Evolutionary conservation across 2,888 invertebrate genomes (phyloP).

Genomic region (Drosophila kambysellisi): DNA sequence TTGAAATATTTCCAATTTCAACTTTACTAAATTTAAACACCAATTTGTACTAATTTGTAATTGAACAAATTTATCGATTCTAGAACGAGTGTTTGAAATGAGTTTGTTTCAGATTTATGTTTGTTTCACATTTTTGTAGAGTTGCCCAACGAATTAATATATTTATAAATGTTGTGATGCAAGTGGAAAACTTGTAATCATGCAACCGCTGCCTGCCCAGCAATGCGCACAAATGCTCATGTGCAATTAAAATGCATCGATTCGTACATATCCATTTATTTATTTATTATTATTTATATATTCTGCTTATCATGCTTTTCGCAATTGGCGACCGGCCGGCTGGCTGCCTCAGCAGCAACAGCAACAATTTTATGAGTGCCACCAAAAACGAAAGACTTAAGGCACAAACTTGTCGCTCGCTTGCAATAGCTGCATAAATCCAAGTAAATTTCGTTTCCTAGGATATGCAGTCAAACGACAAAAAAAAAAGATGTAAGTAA

Average conservation of each 20-base stretch:
- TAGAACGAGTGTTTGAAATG: not conserved
- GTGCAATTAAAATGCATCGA: slow-evolving; percentile 33
- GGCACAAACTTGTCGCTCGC: slow-evolving; percentile 62
- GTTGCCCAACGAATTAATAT: not conserved
- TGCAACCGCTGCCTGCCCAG: not conserved
- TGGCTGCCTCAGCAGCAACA: not conserved
- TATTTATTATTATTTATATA: slow-evolving; percentile 25
- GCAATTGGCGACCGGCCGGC: slow-evolving; percentile 47
- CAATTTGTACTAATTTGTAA: not conserved
- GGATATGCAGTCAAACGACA: slow-evolving; percentile 27
- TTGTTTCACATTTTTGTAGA: not conserved
- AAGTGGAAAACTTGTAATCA: not conserved
- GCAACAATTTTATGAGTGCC: slow-evolving; percentile 40
- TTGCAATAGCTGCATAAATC: slow-evolving; percentile 50
- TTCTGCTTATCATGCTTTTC: slow-evolving; percentile 69
- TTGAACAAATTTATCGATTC: not conserved
- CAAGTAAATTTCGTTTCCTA: slow-evolving; percentile 10
- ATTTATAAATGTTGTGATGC: not conserved
- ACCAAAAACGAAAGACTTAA: slow-evolving; percentile 66
- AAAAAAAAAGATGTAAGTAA: not conserved
- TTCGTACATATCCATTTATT: slow-evolving; percentile 8
- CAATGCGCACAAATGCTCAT: not conserved
- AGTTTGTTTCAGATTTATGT: not conserved
- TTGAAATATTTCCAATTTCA: not conserved
- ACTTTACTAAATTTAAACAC: not conserved